These are phyloP conservation scores for Zaprionus africanus DNA, from an alignment of 1,140 invertebrate genomes.

Conservation along the genomic window DNA sequence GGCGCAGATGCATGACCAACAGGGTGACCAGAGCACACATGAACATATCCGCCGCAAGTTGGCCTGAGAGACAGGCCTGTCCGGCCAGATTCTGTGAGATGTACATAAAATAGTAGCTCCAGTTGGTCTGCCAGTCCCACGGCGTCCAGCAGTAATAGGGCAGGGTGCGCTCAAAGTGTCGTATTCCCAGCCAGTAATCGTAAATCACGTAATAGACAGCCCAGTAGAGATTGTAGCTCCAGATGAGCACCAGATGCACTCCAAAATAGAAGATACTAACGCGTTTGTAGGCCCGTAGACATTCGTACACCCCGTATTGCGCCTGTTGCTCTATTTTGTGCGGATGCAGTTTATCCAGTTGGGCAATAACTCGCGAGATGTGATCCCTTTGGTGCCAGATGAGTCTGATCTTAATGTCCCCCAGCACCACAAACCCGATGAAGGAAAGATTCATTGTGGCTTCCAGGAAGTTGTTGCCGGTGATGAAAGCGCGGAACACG, in stretches of 20 bases:
- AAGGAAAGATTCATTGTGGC: conserved; percentile 74
- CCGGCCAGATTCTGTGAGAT: conserved; percentile 60
- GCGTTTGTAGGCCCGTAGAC: conserved; percentile 40
- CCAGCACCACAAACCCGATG: conserved; percentile 70
- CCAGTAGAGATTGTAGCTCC: conserved; percentile 76
- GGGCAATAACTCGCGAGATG: conserved; percentile 46
- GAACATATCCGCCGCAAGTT: conserved; percentile 69
- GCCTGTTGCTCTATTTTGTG: conserved; percentile 12
- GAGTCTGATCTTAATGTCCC: conserved; percentile 65
- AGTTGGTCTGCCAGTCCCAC: conserved; percentile 68
- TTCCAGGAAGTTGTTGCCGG: conserved; percentile 66
- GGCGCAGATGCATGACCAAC: conserved; percentile 70
- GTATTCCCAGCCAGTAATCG: conserved; percentile 58
- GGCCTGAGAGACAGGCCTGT: conserved; percentile 61
- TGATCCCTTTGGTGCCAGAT: conserved; percentile 45
- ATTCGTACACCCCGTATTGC: conserved; percentile 26
- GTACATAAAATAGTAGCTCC: conserved; percentile 65
- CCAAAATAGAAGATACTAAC: conserved; percentile 60
- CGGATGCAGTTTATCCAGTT: conserved; percentile 59
- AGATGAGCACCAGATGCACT: conserved; percentile 63
- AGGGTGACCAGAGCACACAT: conserved; percentile 67
- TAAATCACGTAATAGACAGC: conserved; percentile 62
- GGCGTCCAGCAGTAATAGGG: conserved; percentile 74
- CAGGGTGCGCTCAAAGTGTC: conserved; percentile 51
- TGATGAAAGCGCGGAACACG: conserved; percentile 60